A percentile compares a stretch with the other conserved stretches of the same genome.
phyloP scores from a whole-genome alignment of 2,888 invertebrate species.

The Xanthia icteritia region DNA sequence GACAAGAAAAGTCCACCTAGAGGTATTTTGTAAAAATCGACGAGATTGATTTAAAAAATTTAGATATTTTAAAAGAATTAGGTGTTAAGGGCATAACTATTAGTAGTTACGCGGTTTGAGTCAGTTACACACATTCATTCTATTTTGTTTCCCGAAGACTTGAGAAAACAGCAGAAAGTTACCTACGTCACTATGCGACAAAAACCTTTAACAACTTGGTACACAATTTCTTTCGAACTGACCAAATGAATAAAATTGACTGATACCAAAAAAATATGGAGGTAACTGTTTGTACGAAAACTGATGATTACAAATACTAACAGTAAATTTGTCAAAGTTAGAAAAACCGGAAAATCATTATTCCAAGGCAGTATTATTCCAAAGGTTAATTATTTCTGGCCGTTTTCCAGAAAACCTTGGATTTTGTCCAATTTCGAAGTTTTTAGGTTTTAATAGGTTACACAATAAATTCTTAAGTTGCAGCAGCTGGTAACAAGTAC shows the following conservation, averaged over 20 bases:
- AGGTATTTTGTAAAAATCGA: conserved; percentile 66
- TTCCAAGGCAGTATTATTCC: conserved; percentile 21
- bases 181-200: background rate
- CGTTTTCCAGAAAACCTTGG: conserved; percentile 56
- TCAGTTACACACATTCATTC: conserved; percentile 63
- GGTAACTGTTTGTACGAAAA: background rate
- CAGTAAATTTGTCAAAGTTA: background rate
- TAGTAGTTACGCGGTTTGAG: conserved; percentile 68
- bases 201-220: background rate
- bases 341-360: conserved; percentile 11
- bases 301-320: background rate
- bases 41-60: conserved; percentile 62
- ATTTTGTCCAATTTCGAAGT: conserved; percentile 56
- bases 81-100: conserved; percentile 72
- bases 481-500: conserved; percentile 8
- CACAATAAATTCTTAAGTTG: conserved; percentile 39
- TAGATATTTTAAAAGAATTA: conserved; percentile 73
- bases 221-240: background rate
- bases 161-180: background rate
- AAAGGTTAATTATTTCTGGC: conserved; percentile 48
- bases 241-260: conserved; percentile 20
- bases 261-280: conserved; percentile 20
- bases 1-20: conserved; percentile 68
- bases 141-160: background rate
- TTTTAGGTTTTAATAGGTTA: conserved; percentile 40